Evolutionary conservation across 2,797 vertebrate species (phyloP).

Genomic region (Acipenser ruthenus): DNA sequence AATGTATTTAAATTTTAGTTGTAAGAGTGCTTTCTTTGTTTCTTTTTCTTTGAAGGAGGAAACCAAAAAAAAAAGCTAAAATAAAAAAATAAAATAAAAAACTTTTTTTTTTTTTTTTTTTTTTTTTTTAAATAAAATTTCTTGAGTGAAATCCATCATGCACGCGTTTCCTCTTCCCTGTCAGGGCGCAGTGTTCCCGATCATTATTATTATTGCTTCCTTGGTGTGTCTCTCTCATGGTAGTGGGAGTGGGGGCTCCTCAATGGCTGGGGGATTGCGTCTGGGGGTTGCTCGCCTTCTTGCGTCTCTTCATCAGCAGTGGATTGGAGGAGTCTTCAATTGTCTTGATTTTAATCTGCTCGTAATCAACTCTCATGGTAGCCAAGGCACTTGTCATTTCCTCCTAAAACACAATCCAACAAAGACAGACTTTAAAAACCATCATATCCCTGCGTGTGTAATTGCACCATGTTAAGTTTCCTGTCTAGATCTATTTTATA

Average conservation of each 20-base stretch:
- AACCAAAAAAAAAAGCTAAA: slow-evolving; percentile 35
- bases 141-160: slow-evolving; percentile 41
- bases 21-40: neutral
- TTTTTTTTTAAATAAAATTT: slow-evolving; percentile 22
- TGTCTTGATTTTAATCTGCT: slow-evolving; percentile 97
- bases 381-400: slow-evolving; percentile 98
- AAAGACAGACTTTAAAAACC: slow-evolving; percentile 1
- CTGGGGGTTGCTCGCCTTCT: slow-evolving; percentile 63
- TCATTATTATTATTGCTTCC: slow-evolving; percentile 80
- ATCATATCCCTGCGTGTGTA: too few relatives aligned
- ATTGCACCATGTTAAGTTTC: too few relatives aligned
- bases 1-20: slow-evolving; percentile 17
- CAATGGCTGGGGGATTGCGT: slow-evolving; percentile 22
- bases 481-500: too few relatives aligned
- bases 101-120: slow-evolving; percentile 14
- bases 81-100: slow-evolving; percentile 44
- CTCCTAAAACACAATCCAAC: slow-evolving; percentile 60
- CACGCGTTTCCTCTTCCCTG: slow-evolving; percentile 22
- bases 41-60: slow-evolving; percentile 23
- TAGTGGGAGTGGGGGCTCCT: slow-evolving; percentile 33
- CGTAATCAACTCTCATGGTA: slow-evolving; percentile 94
- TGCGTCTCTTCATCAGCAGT: slow-evolving; percentile 86
- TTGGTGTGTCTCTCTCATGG: slow-evolving; percentile 38
- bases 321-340: slow-evolving; percentile 92
- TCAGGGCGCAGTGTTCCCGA: slow-evolving; percentile 4